Evolutionary conservation across 2,888 invertebrate genomes (phyloP), one percentile per base, ranked within the genome.

Genomic region (Antheraea assamensis): DNA sequence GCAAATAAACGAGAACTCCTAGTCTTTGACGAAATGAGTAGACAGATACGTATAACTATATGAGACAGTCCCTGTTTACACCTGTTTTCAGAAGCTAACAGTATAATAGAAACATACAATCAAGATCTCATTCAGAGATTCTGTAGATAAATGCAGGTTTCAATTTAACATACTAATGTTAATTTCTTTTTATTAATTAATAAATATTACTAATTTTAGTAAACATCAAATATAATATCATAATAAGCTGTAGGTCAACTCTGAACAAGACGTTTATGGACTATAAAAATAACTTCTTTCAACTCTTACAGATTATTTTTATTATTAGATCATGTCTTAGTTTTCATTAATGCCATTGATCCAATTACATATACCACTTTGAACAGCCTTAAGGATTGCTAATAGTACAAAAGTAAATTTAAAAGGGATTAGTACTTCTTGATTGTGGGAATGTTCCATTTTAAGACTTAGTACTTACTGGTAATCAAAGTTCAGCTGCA

Each of bases 401-500:
- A 5, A 58, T 19, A 61, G 66, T 35, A 31, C 3, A 19, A 21
- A 13, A 68, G 35, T 35, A 68, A n/a, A n/a, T n/a, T n/a, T n/a
- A n/a, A 35, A 68, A 35, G n/a, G 10, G 10, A 31, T 66, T 76
- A 64, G 75, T 72, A 75, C 74, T 35, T 66, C 24, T n/a, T 49
- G 24, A 70, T 58, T 58, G n/a, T 74, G 49, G 47, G 31, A 52
- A 64, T 61, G 30, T n/a, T 68, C 61, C 30, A 3, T 55, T 35
- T n/a, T 10, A 30, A 70, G 7, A 35, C 24, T 90, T 88, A 96
- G 83, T 91, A 96, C 74, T n/a, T 42, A 42, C 13, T 96, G 97
- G 90, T 97, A 98, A 78, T 98, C 97, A 92, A 99, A 99, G 77
- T 98, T 96, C 94, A 97, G 95, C 86, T 97, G 96, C 76, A 99